These are phyloP conservation scores for Egretta garzetta DNA, from an alignment of 2,113 vertebrate species.

Conservation along the genomic window DNA sequence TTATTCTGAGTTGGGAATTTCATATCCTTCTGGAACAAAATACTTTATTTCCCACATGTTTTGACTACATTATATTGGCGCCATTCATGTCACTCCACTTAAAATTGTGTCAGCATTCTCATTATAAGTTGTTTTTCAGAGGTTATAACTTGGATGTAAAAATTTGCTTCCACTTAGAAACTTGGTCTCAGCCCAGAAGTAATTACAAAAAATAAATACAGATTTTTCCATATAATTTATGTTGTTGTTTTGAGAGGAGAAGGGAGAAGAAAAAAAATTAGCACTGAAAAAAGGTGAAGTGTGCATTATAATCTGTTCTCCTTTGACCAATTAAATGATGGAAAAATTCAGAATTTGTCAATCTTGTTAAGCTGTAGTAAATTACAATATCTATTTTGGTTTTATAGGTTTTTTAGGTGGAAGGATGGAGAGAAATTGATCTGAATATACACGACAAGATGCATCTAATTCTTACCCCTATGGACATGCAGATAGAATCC, in stretches of 20 bases:
- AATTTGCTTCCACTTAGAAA: conserved; percentile 5
- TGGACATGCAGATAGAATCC: background rate
- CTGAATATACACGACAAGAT: background rate
- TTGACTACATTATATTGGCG: background rate
- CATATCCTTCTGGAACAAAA: conserved; percentile 17
- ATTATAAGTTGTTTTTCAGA: conserved; percentile 20
- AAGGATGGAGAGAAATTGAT: background rate
- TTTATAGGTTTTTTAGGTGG: background rate
- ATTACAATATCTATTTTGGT: background rate
- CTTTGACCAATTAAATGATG: background rate
- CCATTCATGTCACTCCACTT: background rate
- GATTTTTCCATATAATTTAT: background rate
- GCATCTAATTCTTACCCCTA: background rate
- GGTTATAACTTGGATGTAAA: conserved; percentile 12
- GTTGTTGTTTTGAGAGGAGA: background rate
- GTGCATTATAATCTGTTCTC: background rate
- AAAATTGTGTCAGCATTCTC: conserved; percentile 21
- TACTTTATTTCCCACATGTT: conserved; percentile 17
- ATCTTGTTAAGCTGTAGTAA: background rate
- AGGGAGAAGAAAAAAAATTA: background rate
- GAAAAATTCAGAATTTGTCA: background rate
- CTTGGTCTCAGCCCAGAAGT: conserved; percentile 12
- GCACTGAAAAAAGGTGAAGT: background rate
- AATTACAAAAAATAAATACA: background rate
- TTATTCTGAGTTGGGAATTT: conserved; percentile 49